Base-by-base conservation (phyloP, 30 jellyfish, hydroid and myxozoan species). In the Clytia hemisphaerica region DNA sequence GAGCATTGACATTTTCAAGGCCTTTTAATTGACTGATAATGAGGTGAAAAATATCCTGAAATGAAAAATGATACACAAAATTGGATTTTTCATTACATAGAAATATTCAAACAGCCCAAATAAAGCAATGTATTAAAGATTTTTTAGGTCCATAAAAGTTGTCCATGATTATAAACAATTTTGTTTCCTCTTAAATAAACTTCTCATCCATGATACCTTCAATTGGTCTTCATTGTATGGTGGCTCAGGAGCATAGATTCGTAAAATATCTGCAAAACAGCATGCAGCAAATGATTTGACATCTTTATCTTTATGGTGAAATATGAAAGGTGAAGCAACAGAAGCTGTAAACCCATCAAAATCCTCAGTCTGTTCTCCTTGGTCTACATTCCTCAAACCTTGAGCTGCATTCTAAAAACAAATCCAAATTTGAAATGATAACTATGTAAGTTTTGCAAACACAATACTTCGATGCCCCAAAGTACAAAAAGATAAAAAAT, bases 191-290 rank as follows among this genome's bases (percentile, higher is more conserved):
- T 51, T 51, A 12, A 51, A 9, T 21, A 51, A 9, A 24, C 22
- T 14, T 7, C 66, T 21, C 33, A 51, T 51, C n/a, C n/a, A n/a
- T n/a, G n/a, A 47, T 77, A 88, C 97, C 88, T 88, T 88, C 4
- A 88, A 71, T 66, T 88, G 94, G 38, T 79, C 89, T 65, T 78
- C 89, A 67, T 88, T 88, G 45, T 73, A 88, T 0, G 97, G 97
- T 31, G 97, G 89, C 44, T 88, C 97, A 0, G 97, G 97, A 7
- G 93, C 93, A 80, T 77, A 88, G 5, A 88, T 74, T 44, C 97
- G 53, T 9, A 88, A 76, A 37, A 88, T 79, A 40, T 88, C 97
- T 18, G 92, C 97, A 67, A 40, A 83, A 61, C 97, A 88, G 38
- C 94, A 75, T 34, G 97, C 97, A 69, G 89, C 65, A 63, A 65